Evolutionary conservation across 1,140 invertebrate genomes (phyloP), one percentile per base, ranked within the genome.

Genomic region (Colletes gigas): DNA sequence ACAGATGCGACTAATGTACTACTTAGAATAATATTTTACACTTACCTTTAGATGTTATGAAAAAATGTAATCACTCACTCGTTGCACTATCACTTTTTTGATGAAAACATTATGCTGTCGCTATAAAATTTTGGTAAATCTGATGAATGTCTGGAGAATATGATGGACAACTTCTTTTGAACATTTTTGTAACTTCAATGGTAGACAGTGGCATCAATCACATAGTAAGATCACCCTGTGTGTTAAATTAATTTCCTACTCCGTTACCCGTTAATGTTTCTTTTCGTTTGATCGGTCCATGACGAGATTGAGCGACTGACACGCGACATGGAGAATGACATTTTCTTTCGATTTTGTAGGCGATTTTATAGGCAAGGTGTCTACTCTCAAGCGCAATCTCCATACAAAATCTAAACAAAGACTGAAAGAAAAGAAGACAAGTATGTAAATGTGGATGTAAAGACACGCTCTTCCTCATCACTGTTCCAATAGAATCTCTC

Each of bases 351-450:
- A 85, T 92, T 90, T 92, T 92, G 65, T 92, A 92, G 91, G 90
- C 83, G 80, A 89, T 89, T 89, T 91, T 88, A 88, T 90, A 90
- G 87, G 91, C 86, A 93, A 91, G 86, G 83, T 92, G 88, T 90
- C 91, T 82, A 90, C 91, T 88, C 83, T 92, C 85, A 88, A 93
- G 85, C 85, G 90, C 69, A 92, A 91, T 90, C 83, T 90, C 66
- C 88, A 90, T 84, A 88, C 88, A 82, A 92, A 92, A 90, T 87
- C 86, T 90, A 89, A 90, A 91, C 78, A 90, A 90, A 92, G 88
- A 89, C 80, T 89, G 87, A 90, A 87, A 90, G 86, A 91, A 73
- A 81, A 85, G 81, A 92, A 91, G 88, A 88, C 83, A 92, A 92
- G 92, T 92, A 92, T 91, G 92, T 92, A 91, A 82, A 83, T 70